Conservation (phyloP, 2,113 vertebrate genomes). For the Spilogale gracilis region DNA sequence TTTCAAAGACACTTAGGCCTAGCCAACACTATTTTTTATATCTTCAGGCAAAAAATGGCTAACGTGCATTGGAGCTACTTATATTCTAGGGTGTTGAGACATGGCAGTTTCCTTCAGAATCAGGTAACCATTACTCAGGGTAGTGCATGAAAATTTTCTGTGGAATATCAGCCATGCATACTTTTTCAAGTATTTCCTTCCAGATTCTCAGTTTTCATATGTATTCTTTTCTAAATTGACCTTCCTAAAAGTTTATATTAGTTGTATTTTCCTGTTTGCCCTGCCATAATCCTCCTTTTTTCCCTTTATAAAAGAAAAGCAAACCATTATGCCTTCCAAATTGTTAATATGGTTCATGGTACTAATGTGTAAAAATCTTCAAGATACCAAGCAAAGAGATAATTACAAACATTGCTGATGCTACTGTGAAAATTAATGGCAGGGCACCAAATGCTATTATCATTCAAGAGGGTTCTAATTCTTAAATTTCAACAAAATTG, state of each 20-base stretch:
- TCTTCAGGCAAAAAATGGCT: neutral
- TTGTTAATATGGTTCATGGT: neutral
- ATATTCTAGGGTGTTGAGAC: neutral
- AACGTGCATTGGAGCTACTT: neutral
- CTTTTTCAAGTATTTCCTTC: neutral
- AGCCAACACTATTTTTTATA: neutral
- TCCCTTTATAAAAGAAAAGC: neutral
- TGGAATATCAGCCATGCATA: neutral
- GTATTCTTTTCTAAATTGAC: neutral
- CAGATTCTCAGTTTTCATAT: neutral
- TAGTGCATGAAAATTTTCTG: neutral
- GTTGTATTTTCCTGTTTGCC: neutral
- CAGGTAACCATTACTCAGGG: neutral
- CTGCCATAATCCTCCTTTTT: neutral
- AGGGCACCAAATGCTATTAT: neutral
- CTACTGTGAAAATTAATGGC: neutral
- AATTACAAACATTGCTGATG: neutral
- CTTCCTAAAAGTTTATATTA: neutral
- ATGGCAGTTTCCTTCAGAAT: neutral
- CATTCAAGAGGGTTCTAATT: neutral
- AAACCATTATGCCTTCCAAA: neutral
- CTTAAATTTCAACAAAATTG: constrained; percentile 25
- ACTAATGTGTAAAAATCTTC: neutral
- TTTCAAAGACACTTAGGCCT: neutral
- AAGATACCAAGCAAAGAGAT: neutral